Conservation (phyloP, 2,888 invertebrate species). For the Philonicus albiceps region DNA sequence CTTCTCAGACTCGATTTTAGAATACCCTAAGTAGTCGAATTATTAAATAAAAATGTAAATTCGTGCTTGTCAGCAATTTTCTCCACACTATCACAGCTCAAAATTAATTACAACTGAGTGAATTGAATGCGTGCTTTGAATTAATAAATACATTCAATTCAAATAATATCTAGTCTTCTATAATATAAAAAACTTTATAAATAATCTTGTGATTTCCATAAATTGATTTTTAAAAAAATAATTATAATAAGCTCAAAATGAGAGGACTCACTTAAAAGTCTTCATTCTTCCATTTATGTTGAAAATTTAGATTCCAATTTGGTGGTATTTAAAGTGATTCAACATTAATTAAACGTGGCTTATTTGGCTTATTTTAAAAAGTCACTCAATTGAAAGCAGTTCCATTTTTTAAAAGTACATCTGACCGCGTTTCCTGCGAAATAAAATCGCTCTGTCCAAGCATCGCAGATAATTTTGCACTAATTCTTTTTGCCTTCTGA, state of each 20-base stretch:
- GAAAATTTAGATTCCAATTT: background rate
- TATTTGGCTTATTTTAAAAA: background rate
- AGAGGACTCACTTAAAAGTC: background rate
- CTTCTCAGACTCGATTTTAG: no score
- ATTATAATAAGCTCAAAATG: no score
- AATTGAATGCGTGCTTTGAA: no score
- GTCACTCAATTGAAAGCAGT: background rate
- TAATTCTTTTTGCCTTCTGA: background rate
- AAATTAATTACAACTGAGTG: no score
- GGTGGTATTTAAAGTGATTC: background rate
- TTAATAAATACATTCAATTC: no score
- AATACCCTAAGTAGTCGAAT: no score
- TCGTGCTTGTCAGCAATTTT: no score
- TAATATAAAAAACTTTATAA: no score
- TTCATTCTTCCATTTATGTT: background rate
- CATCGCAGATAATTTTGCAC: background rate
- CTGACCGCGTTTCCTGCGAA: background rate
- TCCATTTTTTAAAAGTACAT: background rate
- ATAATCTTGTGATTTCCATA: no score
- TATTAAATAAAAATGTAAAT: no score
- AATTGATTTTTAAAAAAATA: background rate
- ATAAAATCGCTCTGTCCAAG: background rate
- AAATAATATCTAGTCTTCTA: no score
- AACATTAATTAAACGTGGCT: background rate
- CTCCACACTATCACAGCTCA: no score